These are phyloP conservation scores for Thripadectes ignobilis DNA, from an alignment of 2,797 vertebrate species.

Conservation along the genomic window DNA sequence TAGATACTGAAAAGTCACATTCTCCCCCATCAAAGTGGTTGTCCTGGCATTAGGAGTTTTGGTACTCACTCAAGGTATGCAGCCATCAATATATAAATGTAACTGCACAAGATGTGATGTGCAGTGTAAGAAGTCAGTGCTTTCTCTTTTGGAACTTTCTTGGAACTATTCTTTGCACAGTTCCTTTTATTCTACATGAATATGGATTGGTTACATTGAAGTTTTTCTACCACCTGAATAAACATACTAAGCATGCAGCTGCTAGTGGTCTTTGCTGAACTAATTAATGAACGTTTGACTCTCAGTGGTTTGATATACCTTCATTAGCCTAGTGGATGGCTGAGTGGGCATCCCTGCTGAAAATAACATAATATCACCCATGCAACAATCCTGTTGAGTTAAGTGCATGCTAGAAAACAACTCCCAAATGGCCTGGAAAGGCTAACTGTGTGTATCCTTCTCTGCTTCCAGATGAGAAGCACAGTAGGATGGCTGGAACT, in stretches of 20 bases:
- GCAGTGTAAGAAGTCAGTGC: background rate
- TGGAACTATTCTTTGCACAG: background rate
- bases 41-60: background rate
- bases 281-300: background rate
- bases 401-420: background rate
- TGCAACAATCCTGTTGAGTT: background rate
- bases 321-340: background rate
- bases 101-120: background rate
- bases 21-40: background rate
- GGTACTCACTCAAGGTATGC: background rate
- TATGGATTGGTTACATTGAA: background rate
- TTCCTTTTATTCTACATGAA: background rate
- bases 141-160: background rate
- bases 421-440: background rate
- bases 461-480: background rate
- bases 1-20: background rate
- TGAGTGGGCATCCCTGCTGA: background rate
- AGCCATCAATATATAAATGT: background rate
- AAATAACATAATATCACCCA: background rate
- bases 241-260: background rate
- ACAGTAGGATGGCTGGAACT: background rate
- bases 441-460: background rate
- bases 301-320: background rate
- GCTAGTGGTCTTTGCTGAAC: too few relatives aligned
- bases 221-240: background rate